Percentiles rank a stretch among this genome's conserved stretches.
Conservation (phyloP, 2,888 invertebrate genomes). For the Oegoconia quadripuncta region DNA sequence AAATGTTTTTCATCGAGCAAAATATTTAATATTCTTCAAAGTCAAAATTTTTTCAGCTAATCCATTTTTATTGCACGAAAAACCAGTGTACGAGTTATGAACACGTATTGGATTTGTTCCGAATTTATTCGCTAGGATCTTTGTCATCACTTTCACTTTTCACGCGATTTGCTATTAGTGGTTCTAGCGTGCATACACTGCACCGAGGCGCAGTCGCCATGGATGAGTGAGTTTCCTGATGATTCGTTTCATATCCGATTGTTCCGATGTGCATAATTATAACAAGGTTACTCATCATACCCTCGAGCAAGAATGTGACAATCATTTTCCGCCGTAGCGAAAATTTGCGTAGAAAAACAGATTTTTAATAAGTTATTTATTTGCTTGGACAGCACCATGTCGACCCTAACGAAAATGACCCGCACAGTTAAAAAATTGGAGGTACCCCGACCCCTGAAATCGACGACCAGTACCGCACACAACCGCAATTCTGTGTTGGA, state of each 20-base stretch:
- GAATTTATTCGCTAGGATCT: conserved; percentile 76
- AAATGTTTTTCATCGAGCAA: conserved; percentile 72
- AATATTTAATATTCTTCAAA: conserved; percentile 65
- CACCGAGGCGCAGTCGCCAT: conserved; percentile 62
- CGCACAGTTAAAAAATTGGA: conserved; percentile 86
- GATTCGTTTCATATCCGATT: conserved; percentile 41
- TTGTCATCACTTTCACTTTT: conserved; percentile 79
- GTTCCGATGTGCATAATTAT: conserved; percentile 55
- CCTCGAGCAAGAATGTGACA: conserved; percentile 48
- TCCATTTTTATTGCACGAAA: conserved; percentile 66
- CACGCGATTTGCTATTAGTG: conserved; percentile 65
- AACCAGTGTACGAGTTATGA: conserved; percentile 73
- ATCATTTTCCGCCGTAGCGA: conserved; percentile 37
- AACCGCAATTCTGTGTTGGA: conserved; percentile 73
- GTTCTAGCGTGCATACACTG: conserved; percentile 53
- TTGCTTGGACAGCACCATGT: conserved; percentile 61
- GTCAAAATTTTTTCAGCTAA: conserved; percentile 74
- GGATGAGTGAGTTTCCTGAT: conserved; percentile 74
- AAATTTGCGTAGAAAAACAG: conserved; percentile 19
- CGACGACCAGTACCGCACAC: conserved; percentile 77
- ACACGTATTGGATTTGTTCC: conserved; percentile 77
- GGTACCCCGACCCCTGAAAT: conserved; percentile 86
- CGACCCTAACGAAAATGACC: conserved; percentile 81
- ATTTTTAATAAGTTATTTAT: conserved; percentile 3
- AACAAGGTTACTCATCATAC: conserved; percentile 66